These are phyloP conservation scores for Netelia fuscicornis DNA, from an alignment of 2,888 invertebrate genomes.

Conservation along the genomic window DNA sequence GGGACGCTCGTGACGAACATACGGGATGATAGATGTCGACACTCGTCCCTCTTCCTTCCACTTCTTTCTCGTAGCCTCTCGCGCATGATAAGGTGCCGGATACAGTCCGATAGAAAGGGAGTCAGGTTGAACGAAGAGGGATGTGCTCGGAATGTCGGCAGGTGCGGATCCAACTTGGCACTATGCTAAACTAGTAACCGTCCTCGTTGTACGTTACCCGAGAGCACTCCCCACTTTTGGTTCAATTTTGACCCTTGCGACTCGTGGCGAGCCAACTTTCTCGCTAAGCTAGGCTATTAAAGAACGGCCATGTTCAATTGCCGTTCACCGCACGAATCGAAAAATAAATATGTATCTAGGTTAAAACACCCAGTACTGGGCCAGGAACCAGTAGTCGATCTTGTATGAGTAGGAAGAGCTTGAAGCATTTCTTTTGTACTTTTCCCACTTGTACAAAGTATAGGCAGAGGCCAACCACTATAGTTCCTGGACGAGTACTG, in stretches of 20 bases:
- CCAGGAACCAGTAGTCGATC: too few relatives aligned
- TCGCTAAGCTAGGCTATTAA: too few relatives aligned
- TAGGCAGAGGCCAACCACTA: too few relatives aligned
- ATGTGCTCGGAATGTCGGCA: not conserved
- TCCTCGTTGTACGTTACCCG: not conserved
- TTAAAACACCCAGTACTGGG: too few relatives aligned
- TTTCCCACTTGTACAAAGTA: too few relatives aligned
- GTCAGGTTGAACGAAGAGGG: not conserved
- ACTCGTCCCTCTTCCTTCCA: slow-evolving; percentile 14
- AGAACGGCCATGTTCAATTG: too few relatives aligned
- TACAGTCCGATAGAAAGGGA: not conserved
- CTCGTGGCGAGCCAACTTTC: not conserved
- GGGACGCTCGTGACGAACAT: slow-evolving; percentile 65
- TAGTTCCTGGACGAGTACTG: too few relatives aligned
- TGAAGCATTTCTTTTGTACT: too few relatives aligned
- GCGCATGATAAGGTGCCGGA: not conserved
- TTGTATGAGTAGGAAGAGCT: too few relatives aligned
- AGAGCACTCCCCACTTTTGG: not conserved
- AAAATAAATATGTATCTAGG: too few relatives aligned
- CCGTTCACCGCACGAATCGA: too few relatives aligned
- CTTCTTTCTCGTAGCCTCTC: not conserved
- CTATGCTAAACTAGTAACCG: not conserved
- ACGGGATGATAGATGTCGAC: slow-evolving; percentile 65
- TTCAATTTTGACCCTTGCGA: not conserved
- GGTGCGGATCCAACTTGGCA: not conserved